Base-by-base conservation (phyloP, 2,113 vertebrate species). In the Calidris pugnax region DNA sequence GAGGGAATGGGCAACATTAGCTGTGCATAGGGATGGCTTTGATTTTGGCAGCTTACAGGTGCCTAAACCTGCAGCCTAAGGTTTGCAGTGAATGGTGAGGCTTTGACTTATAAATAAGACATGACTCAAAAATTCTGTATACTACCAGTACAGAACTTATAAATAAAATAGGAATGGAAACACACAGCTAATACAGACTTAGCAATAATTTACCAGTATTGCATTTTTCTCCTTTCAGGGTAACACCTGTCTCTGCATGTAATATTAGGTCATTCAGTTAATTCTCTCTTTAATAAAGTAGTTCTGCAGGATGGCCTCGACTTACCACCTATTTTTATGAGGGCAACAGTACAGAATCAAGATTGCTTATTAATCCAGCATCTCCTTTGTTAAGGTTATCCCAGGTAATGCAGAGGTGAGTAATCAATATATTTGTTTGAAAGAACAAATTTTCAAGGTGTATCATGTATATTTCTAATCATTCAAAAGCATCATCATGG, bases 131-230 rank as follows among this genome's bases (percentile, higher is more conserved):
- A 95, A 75, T 75, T 96, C 59, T 80, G 28, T 75, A 68, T 71
- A 53, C 23, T 75, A 39, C 74, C 53, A 63, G 63, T 68, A 95
- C 27, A 68, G 94, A 93, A 82, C 45, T 91, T 96, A 72, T 48
- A 94, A 90, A 92, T 96, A 97, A 96, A 94, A 67, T 67, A 96
- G 43, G 67, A 94, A 47, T 85, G 78, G 93, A 94, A 95, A 87
- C 47, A 90, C 41, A 78, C 26, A 87, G 26, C 23, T 84, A 80
- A 39, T 16, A 47, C 30, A 87, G 87, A 96, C 90, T 85, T 62
- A 57, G 69, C 16, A 93, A 90, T 83, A 92, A 95, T 84, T 93
- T 81, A 59, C 21, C 8, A 51, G 32, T 41, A 12, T 19, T 75
- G 11, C 5, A 23, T 64, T 88, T 87, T 92, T 59, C 15, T 67